Base-by-base conservation (phyloP, 2,797 vertebrate genomes). In the Cossypha polioptera region DNA sequence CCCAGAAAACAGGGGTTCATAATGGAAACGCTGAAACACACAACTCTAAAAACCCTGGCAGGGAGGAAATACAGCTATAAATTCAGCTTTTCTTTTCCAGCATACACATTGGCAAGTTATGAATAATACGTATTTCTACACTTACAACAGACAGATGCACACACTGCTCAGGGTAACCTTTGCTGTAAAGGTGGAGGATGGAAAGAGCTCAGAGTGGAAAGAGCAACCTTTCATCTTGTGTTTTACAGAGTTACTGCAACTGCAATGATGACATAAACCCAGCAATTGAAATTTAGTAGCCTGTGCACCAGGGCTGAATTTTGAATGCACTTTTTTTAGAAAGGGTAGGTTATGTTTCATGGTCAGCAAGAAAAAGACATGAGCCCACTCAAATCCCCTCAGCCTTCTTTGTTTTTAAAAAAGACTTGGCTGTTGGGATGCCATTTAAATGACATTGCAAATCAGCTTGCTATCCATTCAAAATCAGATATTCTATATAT, bases 61-160 rank as follows among this genome's bases (percentile, higher is more conserved):
- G 81, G 92, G 65, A 94, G 55, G 66, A 93, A 94, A 94, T 71
- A 84, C 0, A 73, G 72, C 85, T 54, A 94, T 97, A 96, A 94
- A 96, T 96, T 88, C 81, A 88, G 86, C 29, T 91, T 93, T 78
- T 82, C 61, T 83, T 95, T 96, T 76, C 80, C 72, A 97, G 78
- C 35, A 63, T 45, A 79, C 75, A 86, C 53, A 74, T 61, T 90
- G 92, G 74, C 84, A 93, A 94, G 54, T 66, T 74, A 94, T 84
- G 88, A 95, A 92, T 93, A 92, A 95, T 88, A 84, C 5, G 28
- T 84, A 75, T 95, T 95, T 80, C 74, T 83, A 68, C 78, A 79
- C 83, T 94, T 66, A 71, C 13, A 95, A 83, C 31, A 92, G 73
- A 81, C 75, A 95, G 47, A 79, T 4, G 26, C 69, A 90, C 61